Evolutionary conservation across 1,140 invertebrate species (phyloP), one percentile per base, ranked within the genome.

Genomic region (Pseudoatta argentina): DNA sequence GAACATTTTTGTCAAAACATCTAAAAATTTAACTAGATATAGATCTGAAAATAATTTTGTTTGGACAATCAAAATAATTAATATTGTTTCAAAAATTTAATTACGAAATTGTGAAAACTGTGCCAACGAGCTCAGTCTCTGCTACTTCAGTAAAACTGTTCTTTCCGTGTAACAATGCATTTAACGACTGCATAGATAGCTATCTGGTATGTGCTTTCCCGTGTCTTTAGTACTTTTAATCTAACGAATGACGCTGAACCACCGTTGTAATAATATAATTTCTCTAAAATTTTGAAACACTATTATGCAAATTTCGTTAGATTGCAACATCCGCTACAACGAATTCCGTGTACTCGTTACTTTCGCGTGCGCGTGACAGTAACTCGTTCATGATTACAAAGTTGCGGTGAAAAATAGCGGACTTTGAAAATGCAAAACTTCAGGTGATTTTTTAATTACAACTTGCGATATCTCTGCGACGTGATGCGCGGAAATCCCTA

Each of bases 301-400:
- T 48, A 55, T 81, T 81, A 81, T 81, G 77, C 21, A 81, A 81
- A 81, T 71, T 71, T 21, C 21, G 21, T 21, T 21, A 21, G 18
- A 34, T 57, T 18, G 21, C 18, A 57, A 10, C 76, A 79, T 67
- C 44, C 78, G 78, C 39, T 39, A 34, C 66, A 55, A 71, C 30
- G 14, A 57, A 39, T 39, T 57, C 39, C 21, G 57, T 39, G 34
- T 18, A 30, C 57, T 59, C 77, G 30, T 53, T 79, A 53, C 27
- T 16, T 67, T 39, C 34, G 66, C 66, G 48, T 69, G 63, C 64
- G 48, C 27, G 30, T 71, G 51, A 81, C 78, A 81, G 48, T 66
- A 71, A 69, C 48, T 53, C 30, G 48, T 66, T 81, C 77, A 21
- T 81, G 59, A 69, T 81, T 55, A 81, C 64, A 71, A 81, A 81